phyloP scores from a whole-genome alignment of 2,113 vertebrate genomes.

The Sebastes fasciatus region DNA sequence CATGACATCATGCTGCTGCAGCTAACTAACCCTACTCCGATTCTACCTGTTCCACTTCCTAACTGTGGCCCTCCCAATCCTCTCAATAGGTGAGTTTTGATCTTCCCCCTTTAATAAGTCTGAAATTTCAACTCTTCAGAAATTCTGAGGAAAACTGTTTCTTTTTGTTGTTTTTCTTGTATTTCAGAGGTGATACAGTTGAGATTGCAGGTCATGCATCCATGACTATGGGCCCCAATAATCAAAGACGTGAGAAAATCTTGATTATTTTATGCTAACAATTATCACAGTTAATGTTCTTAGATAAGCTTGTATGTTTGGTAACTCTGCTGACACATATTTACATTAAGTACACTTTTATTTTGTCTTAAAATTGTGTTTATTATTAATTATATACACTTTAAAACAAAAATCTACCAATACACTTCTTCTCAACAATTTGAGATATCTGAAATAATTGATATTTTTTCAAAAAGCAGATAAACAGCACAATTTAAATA shows the following conservation, averaged over 20 bases:
- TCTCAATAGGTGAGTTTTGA: background rate
- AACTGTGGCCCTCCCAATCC: background rate
- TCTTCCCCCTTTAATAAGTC: background rate
- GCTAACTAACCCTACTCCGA: rapidly evolving
- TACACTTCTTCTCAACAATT: too few species aligned
- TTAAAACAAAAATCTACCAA: too few species aligned
- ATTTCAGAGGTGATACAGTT: background rate
- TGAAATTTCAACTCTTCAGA: background rate
- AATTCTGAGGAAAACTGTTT: background rate
- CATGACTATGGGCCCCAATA: rapidly evolving
- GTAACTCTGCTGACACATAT: background rate
- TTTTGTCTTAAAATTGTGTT: too few species aligned
- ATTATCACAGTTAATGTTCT: too few species aligned
- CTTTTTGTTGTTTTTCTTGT: background rate
- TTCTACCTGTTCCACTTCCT: rapidly evolving
- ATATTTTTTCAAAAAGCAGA: too few species aligned
- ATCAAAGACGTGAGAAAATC: background rate
- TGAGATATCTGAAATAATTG: too few species aligned
- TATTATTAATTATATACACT: too few species aligned
- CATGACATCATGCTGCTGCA: conserved; percentile 29
- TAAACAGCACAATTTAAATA: too few species aligned
- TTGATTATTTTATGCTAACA: background rate
- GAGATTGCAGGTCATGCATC: background rate
- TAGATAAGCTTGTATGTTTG: background rate
- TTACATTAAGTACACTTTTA: background rate